Evolutionary conservation across 2,888 invertebrate genomes (phyloP), one percentile per base, ranked within the genome.

Genomic region (Drosophila affinis): DNA sequence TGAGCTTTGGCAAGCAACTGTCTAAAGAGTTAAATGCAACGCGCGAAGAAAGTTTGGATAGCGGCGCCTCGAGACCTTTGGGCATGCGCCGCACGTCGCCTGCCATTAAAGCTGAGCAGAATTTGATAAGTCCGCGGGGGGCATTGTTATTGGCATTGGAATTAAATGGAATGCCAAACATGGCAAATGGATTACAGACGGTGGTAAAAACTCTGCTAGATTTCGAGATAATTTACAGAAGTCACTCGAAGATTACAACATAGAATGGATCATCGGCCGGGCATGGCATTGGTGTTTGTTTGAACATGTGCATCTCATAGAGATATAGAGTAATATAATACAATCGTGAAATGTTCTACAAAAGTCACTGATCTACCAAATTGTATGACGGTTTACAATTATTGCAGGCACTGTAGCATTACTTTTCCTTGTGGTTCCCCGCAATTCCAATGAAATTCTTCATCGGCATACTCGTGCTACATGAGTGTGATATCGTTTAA

Each of bases 31-130:
- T 49, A 29, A 29, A 54, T 46, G 32, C 72, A 61, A 52, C 62
- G 46, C 6, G 48, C 75, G 73, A 86, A 86, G 85, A 86, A 86
- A 86, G 86, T 86, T 61, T 54, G 47, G 39, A 34, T 76, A 14
- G 45, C 53, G 27, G 51, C 59, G 59, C 68, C 53, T 48, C 55
- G 45, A 52, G 44, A 55, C 47, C 55, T 46, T 75, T 84, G 54
- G 34, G 45, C 61, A 81, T 84, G 74, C 81, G 17, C 55, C 46
- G 54, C 80, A 82, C 87, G 89, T 69, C 32, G 44, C 5, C 5
- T 7, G 54, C 46, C 53, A 70, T 62, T 78, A 87, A 73, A 78
- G 80, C 84, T 89, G 87, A 89, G 75, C 78, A 59, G 89, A 71
- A 88, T 87, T 65, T 77, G 49, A 86, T 81, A 59, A 14, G 54